These are phyloP conservation scores for Cyclophora punctaria DNA, from an alignment of 2,888 invertebrate species.

Conservation along the genomic window DNA sequence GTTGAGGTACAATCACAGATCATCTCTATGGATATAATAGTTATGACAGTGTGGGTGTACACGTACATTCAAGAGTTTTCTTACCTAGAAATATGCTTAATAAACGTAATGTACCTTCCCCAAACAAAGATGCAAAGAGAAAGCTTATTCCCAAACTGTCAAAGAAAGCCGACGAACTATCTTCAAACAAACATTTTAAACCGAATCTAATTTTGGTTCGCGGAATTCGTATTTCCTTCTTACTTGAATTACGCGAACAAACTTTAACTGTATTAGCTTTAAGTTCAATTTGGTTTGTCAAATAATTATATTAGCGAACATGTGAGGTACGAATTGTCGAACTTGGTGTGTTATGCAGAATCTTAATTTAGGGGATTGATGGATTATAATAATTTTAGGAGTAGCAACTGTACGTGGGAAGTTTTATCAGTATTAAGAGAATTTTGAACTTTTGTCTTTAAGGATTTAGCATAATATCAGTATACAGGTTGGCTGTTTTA, in stretches of 20 bases:
- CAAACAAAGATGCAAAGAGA: neutral
- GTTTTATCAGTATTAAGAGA: constrained; percentile 2
- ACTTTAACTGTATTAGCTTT: neutral
- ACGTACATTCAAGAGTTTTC: too few species aligned
- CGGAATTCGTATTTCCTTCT: constrained; percentile 10
- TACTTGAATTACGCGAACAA: neutral
- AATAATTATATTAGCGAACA: neutral
- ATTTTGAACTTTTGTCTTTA: too few species aligned
- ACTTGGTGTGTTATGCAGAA: neutral
- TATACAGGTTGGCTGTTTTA: too few species aligned
- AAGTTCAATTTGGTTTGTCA: neutral
- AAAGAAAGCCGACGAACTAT: constrained; percentile 17
- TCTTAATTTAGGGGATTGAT: neutral
- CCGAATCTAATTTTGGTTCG: constrained; percentile 17
- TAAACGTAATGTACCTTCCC: too few species aligned
- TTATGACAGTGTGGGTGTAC: too few species aligned
- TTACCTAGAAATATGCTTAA: too few species aligned
- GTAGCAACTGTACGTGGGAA: constrained; percentile 4
- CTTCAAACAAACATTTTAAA: constrained; percentile 12
- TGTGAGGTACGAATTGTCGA: neutral
- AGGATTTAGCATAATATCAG: too few species aligned
- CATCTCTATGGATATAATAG: too few species aligned
- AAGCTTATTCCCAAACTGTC: constrained; percentile 20
- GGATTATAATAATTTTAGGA: too few species aligned
- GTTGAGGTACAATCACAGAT: too few species aligned